Percentiles rank a stretch among this genome's conserved stretches.
Evolutionary conservation across 2,888 invertebrate species (phyloP).

Genomic region (Catocala sponsa): DNA sequence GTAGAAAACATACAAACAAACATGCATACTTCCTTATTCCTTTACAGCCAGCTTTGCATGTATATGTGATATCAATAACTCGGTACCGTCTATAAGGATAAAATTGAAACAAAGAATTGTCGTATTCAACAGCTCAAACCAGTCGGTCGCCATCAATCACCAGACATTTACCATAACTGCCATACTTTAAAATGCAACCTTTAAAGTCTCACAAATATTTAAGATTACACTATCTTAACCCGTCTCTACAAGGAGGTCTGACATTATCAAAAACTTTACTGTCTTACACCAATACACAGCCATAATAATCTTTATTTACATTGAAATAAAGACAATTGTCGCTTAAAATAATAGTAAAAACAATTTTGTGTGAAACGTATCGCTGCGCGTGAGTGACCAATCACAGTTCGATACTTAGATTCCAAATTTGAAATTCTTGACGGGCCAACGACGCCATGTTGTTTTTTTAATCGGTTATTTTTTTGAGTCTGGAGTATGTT

Average conservation of each 20-base stretch:
- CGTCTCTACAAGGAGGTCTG: constrained; percentile 64
- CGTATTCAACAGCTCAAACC: neutral
- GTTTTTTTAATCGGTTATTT: constrained; percentile 51
- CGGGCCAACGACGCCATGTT: constrained; percentile 69
- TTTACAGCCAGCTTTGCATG: too few relatives aligned
- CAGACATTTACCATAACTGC: constrained; percentile 39
- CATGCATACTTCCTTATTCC: too few relatives aligned
- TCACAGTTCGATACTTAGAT: constrained; percentile 62
- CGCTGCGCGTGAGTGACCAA: constrained; percentile 68
- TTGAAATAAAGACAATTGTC: constrained; percentile 35
- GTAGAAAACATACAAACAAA: too few relatives aligned
- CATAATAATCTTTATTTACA: constrained; percentile 21
- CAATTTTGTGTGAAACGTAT: constrained; percentile 52
- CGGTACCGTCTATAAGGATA: too few relatives aligned
- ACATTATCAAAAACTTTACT: constrained; percentile 58
- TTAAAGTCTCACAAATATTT: constrained; percentile 66
- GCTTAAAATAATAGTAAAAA: neutral
- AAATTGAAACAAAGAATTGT: too few relatives aligned
- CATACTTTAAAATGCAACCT: constrained; percentile 55
- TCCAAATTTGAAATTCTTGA: constrained; percentile 71
- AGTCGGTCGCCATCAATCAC: constrained; percentile 38
- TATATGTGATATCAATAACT: too few relatives aligned
- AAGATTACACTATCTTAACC: constrained; percentile 70
- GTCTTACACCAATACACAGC: constrained; percentile 22
- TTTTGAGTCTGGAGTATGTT: constrained; percentile 41